Conservation (phyloP, 2,888 invertebrate species). For the Sphaeridia pumilis region DNA sequence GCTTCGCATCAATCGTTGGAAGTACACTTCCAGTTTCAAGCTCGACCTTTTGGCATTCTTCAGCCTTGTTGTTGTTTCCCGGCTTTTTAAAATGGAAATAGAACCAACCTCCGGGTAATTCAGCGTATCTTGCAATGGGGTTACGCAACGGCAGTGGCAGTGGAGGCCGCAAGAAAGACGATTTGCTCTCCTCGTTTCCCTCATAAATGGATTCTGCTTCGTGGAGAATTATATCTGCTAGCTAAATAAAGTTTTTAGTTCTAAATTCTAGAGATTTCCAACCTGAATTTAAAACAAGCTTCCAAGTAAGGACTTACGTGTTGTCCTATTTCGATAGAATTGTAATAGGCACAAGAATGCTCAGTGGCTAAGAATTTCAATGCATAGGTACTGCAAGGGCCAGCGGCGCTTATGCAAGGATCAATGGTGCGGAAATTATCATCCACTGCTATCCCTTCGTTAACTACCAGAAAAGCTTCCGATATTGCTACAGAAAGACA, state of each 20-base stretch:
- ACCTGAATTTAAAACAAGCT: not conserved
- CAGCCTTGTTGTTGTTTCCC: constrained; percentile 39
- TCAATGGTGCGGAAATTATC: constrained; percentile 54
- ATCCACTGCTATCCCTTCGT: constrained; percentile 53
- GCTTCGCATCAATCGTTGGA: constrained; percentile 17
- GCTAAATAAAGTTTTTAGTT: not conserved
- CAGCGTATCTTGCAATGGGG: constrained; percentile 39
- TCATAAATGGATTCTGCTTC: constrained; percentile 5
- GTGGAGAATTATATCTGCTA: constrained; percentile 6
- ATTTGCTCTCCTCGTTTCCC: not conserved
- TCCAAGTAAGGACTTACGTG: constrained; percentile 41
- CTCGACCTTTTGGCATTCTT: constrained; percentile 21
- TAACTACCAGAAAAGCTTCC: constrained; percentile 36
- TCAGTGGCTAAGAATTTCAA: constrained; percentile 47
- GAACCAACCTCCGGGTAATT: constrained; percentile 50
- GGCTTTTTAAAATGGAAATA: constrained; percentile 51
- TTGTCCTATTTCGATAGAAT: constrained; percentile 52
- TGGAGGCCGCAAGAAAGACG: not conserved
- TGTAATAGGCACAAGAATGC: constrained; percentile 47
- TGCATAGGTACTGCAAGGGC: constrained; percentile 53
- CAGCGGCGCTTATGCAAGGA: constrained; percentile 52
- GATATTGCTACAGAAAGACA: constrained; percentile 8
- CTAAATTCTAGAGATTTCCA: not conserved
- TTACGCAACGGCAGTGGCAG: constrained; percentile 1
- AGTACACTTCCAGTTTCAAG: constrained; percentile 27